Conservation (phyloP, 1,140 invertebrate genomes). For the Caenorhabditis briggsae region DNA sequence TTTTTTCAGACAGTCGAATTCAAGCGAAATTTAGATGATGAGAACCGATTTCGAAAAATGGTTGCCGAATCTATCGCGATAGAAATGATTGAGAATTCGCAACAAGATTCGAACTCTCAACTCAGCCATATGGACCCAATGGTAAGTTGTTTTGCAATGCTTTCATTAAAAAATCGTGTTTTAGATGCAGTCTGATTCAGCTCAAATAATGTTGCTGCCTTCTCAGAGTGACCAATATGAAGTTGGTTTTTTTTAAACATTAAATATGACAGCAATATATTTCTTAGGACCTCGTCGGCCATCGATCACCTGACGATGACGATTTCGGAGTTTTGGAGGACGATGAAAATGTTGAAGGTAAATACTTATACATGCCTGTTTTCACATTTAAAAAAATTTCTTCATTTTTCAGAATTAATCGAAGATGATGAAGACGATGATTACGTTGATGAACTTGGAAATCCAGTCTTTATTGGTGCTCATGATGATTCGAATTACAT, state of each 20-base stretch:
- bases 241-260: background rate
- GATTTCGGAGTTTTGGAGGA: background rate
- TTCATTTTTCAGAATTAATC: background rate
- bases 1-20: conserved; percentile 16
- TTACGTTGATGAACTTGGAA: conserved; percentile 31
- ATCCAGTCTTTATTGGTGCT: conserved; percentile 29
- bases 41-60: conserved; percentile 42
- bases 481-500: background rate
- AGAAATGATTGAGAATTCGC: background rate
- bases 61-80: conserved; percentile 26
- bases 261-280: background rate
- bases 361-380: background rate
- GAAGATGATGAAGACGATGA: conserved; percentile 23
- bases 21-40: conserved; percentile 40
- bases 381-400: too few species aligned
- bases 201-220: conserved; percentile 14
- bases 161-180: background rate
- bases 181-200: conserved; percentile 13
- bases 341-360: background rate
- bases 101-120: background rate
- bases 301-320: background rate
- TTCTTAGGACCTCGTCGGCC: background rate
- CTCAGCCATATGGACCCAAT: background rate
- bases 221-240: background rate
- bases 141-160: background rate